A percentile compares a stretch with the other conserved stretches of the same genome.
Conservation (phyloP, 2,113 vertebrate genomes). For the Anolis sagrei region DNA sequence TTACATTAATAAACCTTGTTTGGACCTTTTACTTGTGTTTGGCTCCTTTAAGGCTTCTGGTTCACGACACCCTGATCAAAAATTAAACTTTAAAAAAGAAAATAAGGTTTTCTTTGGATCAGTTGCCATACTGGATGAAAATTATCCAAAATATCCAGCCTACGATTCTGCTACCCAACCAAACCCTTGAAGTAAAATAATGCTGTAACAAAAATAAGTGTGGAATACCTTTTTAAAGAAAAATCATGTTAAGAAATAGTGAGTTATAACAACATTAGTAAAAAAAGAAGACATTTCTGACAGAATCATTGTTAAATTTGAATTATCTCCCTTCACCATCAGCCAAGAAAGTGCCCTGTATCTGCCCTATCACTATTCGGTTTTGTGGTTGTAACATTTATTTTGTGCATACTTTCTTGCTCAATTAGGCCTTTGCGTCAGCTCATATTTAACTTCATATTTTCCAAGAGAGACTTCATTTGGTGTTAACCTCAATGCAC, state of each 20-base stretch:
- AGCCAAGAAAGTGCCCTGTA: slow-evolving; percentile 57
- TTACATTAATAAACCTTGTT: too few relatives aligned
- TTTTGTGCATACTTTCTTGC: slow-evolving; percentile 69
- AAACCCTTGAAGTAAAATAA: slow-evolving; percentile 42
- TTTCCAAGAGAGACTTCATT: neutral
- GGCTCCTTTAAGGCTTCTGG: too few relatives aligned
- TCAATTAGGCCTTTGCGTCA: slow-evolving; percentile 54
- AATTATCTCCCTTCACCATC: slow-evolving; percentile 54
- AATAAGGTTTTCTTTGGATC: neutral
- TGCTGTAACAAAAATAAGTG: slow-evolving; percentile 53
- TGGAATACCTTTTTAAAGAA: slow-evolving; percentile 32
- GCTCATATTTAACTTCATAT: slow-evolving; percentile 42
- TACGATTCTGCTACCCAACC: slow-evolving; percentile 31
- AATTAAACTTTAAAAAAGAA: slow-evolving; percentile 1
- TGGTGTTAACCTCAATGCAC: neutral
- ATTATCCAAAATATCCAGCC: slow-evolving; percentile 34
- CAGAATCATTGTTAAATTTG: slow-evolving; percentile 57
- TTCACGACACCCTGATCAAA: too few relatives aligned
- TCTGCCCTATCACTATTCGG: slow-evolving; percentile 66
- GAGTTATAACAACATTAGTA: slow-evolving; percentile 31
- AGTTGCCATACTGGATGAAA: slow-evolving; percentile 5
- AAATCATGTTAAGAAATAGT: slow-evolving; percentile 29
- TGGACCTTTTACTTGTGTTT: too few relatives aligned
- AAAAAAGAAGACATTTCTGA: slow-evolving; percentile 54
- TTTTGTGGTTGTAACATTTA: slow-evolving; percentile 61